Conservation (phyloP, 2,113 vertebrate species). For the Actinemys pallida region DNA sequence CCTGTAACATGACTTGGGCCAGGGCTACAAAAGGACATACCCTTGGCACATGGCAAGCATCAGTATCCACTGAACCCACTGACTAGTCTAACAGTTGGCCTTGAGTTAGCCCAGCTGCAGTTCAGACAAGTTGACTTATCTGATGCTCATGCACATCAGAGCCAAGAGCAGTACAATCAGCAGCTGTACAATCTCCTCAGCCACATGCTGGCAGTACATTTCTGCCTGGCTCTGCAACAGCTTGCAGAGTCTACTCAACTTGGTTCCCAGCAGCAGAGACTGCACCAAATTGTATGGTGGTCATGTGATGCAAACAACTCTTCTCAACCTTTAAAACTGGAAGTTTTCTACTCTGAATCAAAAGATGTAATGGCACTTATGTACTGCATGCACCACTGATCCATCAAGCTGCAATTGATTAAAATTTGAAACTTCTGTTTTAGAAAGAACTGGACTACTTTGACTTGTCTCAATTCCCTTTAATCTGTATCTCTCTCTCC, state of each 20-base stretch:
- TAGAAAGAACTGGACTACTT: background rate
- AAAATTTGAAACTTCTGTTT: background rate
- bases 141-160: background rate
- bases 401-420: background rate
- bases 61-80: background rate
- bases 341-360: background rate
- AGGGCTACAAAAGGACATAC: background rate
- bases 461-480: background rate
- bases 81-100: background rate
- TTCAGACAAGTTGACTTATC: background rate
- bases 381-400: background rate
- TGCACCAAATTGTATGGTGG: background rate
- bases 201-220: background rate
- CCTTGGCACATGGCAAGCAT: background rate
- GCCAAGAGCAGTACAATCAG: background rate
- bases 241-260: background rate
- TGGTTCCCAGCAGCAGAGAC: fast-evolving
- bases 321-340: background rate
- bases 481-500: background rate
- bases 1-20: background rate
- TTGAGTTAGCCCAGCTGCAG: background rate
- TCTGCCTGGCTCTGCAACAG: background rate
- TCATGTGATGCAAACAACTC: background rate
- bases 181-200: background rate
- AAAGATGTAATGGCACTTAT: background rate